Percentiles rank a stretch among this genome's conserved stretches.
Conservation (phyloP, 2,113 vertebrate species). For the Synodontis membranacea region DNA sequence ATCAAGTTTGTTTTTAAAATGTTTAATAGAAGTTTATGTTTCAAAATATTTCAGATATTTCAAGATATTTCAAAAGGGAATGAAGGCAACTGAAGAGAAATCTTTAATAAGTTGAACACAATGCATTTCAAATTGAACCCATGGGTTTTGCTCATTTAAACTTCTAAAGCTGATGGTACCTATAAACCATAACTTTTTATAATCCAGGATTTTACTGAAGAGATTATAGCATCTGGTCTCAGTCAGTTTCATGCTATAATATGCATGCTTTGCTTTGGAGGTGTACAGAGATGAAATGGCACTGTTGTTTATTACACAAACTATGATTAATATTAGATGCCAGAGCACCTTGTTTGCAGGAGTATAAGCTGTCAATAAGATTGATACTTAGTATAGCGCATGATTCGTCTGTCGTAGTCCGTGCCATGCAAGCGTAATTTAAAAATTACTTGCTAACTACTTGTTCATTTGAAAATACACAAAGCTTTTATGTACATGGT, state of each 20-base stretch:
- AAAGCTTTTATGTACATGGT: not conserved
- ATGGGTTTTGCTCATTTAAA: constrained; percentile 15
- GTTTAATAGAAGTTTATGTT: too few relatives aligned
- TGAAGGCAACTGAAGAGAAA: constrained; percentile 7
- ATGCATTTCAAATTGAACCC: constrained; percentile 28
- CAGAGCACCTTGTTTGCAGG: constrained; percentile 60
- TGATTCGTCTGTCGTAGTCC: constrained; percentile 67
- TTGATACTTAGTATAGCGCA: constrained; percentile 49
- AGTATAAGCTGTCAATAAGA: constrained; percentile 58
- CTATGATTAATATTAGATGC: constrained; percentile 67
- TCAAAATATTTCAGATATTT: too few relatives aligned
- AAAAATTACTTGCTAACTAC: constrained; percentile 67
- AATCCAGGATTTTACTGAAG: constrained; percentile 17
- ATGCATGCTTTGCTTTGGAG: constrained; percentile 25
- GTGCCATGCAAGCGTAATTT: constrained; percentile 67
- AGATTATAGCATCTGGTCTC: constrained; percentile 1
- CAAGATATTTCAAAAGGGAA: constrained; percentile 25
- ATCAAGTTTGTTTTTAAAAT: too few relatives aligned
- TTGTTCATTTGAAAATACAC: constrained; percentile 65
- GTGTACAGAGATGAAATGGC: constrained; percentile 33
- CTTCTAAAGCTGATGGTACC: constrained; percentile 14
- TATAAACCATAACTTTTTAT: constrained; percentile 36
- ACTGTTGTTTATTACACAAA: constrained; percentile 60
- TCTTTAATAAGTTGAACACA: constrained; percentile 2
- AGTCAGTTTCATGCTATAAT: constrained; percentile 2